Evolutionary conservation across 2,113 vertebrate genomes (phyloP).

Genomic region (Ptilonorhynchus violaceus): DNA sequence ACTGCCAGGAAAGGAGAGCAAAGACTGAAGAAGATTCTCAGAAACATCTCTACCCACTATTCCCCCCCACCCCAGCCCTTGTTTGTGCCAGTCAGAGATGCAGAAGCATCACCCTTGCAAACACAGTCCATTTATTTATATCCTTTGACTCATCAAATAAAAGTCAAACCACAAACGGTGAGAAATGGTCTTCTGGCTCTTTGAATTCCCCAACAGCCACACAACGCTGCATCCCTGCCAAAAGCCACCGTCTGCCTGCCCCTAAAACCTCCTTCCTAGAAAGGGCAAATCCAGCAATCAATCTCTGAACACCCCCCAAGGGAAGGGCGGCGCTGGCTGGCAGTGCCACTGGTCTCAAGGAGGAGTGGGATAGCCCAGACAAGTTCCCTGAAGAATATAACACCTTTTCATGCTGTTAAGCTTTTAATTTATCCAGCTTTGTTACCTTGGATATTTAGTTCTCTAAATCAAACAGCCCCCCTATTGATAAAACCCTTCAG

Average conservation of each 20-base stretch:
- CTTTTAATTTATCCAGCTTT: conserved; percentile 68
- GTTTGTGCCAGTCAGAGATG: neutral
- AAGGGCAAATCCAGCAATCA: neutral
- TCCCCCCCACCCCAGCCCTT: neutral
- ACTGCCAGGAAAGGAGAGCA: conserved; percentile 7
- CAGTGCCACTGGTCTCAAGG: neutral
- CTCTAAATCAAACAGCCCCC: neutral
- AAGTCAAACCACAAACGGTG: neutral
- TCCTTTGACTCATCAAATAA: neutral
- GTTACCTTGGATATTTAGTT: conserved; percentile 25
- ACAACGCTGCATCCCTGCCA: neutral
- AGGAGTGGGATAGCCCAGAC: neutral
- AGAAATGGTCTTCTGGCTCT: neutral
- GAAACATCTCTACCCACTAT: neutral
- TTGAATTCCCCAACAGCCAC: neutral
- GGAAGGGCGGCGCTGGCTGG: neutral
- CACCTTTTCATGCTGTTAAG: conserved; percentile 64
- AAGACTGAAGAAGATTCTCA: neutral
- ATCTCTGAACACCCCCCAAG: rapidly evolving
- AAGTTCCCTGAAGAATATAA: conserved; percentile 54
- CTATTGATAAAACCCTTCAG: neutral
- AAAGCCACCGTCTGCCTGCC: neutral
- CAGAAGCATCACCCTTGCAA: neutral
- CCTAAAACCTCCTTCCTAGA: neutral
- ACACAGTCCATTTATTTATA: neutral